These are phyloP conservation scores for Heterohyrax brucei DNA, from an alignment of 2,797 vertebrate genomes.

Conservation along the genomic window DNA sequence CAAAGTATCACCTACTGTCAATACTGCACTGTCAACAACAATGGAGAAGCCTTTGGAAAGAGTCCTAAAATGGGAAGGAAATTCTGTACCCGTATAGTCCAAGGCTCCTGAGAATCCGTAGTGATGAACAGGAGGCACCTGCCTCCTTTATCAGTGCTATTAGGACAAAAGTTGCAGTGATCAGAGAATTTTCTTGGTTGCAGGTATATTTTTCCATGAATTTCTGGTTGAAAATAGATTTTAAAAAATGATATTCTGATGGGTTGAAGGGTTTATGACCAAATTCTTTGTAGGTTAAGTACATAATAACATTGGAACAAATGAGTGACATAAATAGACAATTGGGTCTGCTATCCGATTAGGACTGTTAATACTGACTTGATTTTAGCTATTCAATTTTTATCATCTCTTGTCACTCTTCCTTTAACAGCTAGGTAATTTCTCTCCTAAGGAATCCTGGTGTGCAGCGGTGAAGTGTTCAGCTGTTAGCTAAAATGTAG, in stretches of 20 bases:
- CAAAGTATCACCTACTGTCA: constrained; percentile 7
- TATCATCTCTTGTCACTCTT: neutral
- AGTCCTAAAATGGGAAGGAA: constrained; percentile 35
- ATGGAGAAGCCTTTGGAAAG: constrained; percentile 46
- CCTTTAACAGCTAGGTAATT: neutral
- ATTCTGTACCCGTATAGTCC: neutral
- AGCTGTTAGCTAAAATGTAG: neutral
- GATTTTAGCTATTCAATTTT: neutral
- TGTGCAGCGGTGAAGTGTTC: neutral
- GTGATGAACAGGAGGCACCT: neutral
- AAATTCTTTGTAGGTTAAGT: neutral
- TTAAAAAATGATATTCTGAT: neutral
- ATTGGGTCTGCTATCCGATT: neutral
- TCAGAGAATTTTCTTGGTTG: neutral
- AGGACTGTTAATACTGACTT: neutral
- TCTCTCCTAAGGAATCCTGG: neutral
- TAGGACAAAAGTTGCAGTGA: constrained; percentile 1
- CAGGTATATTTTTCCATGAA: neutral
- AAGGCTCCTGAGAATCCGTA: neutral
- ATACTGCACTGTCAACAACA: constrained; percentile 14
- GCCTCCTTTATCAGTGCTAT: constrained; percentile 16
- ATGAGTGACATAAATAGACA: neutral
- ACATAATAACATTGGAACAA: neutral
- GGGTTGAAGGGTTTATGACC: neutral
- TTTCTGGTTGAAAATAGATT: constrained; percentile 1